Evolutionary conservation across 2,888 invertebrate species (phyloP).

Genomic region (Macrosiphum euphorbiae): DNA sequence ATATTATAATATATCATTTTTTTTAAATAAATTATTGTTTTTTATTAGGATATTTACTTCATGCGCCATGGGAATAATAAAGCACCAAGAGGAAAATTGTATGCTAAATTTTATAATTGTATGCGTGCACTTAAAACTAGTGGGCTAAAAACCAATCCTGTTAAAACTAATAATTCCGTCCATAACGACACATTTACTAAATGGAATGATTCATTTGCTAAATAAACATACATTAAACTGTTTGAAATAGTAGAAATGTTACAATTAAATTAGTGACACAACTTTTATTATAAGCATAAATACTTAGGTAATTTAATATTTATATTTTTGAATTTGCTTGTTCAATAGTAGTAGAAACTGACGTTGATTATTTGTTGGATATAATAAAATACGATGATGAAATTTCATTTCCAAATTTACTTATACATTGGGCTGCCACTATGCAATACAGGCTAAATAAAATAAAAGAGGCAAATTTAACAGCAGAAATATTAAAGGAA

Average conservation of each 20-base stretch:
- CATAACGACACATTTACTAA: not conserved
- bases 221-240: not conserved
- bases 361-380: not conserved
- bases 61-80: not conserved
- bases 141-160: not conserved
- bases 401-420: constrained; percentile 9
- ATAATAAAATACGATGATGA: not conserved
- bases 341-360: not conserved
- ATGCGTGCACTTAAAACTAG: not conserved
- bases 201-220: not conserved
- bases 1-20: not conserved
- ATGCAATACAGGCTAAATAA: not conserved
- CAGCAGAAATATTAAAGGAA: not conserved
- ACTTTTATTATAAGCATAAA: not conserved
- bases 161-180: not conserved
- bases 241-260: not conserved
- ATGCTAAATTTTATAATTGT: constrained; percentile 11
- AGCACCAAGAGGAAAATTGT: not conserved
- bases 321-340: not conserved
- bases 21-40: constrained; percentile 9
- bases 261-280: not conserved
- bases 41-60: not conserved
- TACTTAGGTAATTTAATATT: not conserved
- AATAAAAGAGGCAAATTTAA: not conserved
- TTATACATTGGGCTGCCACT: not conserved